Evolutionary conservation across 2,888 invertebrate species (phyloP).

Genomic region (Pandemis heparana): DNA sequence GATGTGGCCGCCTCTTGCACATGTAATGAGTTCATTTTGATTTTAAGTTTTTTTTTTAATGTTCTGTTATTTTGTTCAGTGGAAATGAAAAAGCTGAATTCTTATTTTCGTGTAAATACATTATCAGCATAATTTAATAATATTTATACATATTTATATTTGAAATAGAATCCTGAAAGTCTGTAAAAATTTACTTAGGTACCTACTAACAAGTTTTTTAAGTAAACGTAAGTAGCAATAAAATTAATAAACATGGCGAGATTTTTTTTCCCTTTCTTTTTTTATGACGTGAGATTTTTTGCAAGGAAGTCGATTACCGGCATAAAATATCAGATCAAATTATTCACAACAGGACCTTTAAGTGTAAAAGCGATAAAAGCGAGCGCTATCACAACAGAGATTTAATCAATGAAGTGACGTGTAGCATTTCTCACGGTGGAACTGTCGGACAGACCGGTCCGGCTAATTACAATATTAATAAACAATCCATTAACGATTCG

Average conservation of each 20-base stretch:
- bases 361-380: constrained; percentile 43
- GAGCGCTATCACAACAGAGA: constrained; percentile 52
- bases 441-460: constrained; percentile 45
- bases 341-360: constrained; percentile 35
- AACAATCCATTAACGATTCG: constrained; percentile 66
- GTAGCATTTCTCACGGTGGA: constrained; percentile 54
- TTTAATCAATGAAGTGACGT: constrained; percentile 57
- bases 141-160: too few species aligned
- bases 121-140: too few species aligned
- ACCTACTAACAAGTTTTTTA: too few species aligned
- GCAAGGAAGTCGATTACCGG: constrained; percentile 28
- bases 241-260: too few species aligned
- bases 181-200: too few species aligned
- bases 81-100: background rate
- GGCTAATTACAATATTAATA: constrained; percentile 71
- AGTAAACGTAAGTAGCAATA: too few species aligned
- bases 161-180: too few species aligned
- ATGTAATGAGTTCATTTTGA: background rate
- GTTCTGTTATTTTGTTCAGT: background rate
- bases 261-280: background rate
- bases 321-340: constrained; percentile 25
- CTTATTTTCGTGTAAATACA: too few species aligned
- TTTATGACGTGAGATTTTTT: constrained; percentile 13
- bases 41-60: background rate
- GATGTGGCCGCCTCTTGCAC: background rate